Conservation (phyloP, 2,113 vertebrate genomes). For the Syrmaticus mikado region DNA sequence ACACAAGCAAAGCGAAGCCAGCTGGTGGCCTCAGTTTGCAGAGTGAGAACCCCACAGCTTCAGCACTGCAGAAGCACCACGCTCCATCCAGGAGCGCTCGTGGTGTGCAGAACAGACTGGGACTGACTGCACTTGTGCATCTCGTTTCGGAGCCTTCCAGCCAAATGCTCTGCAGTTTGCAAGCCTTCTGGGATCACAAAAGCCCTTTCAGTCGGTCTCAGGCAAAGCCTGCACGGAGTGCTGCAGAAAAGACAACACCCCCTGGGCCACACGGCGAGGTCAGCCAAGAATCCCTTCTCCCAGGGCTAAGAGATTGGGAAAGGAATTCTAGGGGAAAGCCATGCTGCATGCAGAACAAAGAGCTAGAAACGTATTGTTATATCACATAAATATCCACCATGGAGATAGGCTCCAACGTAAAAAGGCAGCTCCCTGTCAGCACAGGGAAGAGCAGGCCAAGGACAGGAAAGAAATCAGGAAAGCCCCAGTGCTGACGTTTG, state of each 20-base stretch:
- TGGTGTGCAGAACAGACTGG: too few relatives aligned
- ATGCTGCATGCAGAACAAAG: neutral
- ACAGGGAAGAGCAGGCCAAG: neutral
- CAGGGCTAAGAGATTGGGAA: neutral
- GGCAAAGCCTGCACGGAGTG: neutral
- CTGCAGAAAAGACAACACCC: neutral
- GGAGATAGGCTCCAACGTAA: neutral
- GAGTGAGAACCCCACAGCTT: neutral
- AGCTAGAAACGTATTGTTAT: neutral
- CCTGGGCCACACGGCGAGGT: rapidly evolving
- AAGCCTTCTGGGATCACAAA: neutral
- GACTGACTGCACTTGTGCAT: neutral
- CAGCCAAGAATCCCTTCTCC: conserved; percentile 35
- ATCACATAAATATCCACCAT: neutral
- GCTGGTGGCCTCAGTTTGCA: neutral
- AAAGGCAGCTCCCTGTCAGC: neutral
- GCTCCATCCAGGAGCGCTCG: too few relatives aligned
- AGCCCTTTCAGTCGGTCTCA: neutral
- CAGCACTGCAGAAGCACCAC: too few relatives aligned
- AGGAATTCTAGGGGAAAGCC: neutral
- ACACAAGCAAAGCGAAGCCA: neutral
- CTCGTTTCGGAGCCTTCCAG: neutral
- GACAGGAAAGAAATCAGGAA: neutral
- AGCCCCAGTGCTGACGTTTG: neutral
- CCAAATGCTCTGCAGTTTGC: neutral